Evolutionary conservation across 2,888 invertebrate genomes (phyloP).

Genomic region (Anagyrus pseudococci): DNA sequence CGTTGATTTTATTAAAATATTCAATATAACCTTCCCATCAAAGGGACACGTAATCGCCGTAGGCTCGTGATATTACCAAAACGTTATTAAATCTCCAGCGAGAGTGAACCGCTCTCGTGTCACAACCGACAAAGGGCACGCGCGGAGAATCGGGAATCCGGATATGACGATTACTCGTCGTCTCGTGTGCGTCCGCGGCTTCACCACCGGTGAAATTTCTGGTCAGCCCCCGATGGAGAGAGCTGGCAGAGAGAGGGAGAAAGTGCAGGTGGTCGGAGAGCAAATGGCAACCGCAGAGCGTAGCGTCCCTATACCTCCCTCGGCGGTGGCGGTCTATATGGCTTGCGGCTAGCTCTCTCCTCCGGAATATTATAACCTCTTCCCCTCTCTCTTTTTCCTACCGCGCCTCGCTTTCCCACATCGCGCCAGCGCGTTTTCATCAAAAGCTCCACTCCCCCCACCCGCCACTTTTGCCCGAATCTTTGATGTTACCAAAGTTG

Average conservation of each 20-base stretch:
- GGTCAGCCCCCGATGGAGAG: not conserved
- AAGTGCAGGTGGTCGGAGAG: conserved; percentile 23
- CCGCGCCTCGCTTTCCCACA: not conserved
- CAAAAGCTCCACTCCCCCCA: too few relatives aligned
- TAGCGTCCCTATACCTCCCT: too few relatives aligned
- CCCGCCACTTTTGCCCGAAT: too few relatives aligned
- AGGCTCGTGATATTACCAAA: too few relatives aligned
- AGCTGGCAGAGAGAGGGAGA: conserved; percentile 11
- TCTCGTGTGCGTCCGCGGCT: not conserved
- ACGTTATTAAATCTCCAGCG: too few relatives aligned
- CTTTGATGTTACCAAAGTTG: conserved; percentile 26
- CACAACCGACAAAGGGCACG: too few relatives aligned
- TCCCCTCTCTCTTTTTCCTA: not conserved
- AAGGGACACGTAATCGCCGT: too few relatives aligned
- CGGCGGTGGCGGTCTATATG: conserved; percentile 12
- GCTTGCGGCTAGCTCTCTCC: conserved; percentile 30
- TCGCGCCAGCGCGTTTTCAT: conserved; percentile 5
- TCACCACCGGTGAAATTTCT: conserved; percentile 23
- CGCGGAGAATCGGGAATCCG: not conserved
- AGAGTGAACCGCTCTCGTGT: too few relatives aligned
- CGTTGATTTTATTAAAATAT: too few relatives aligned
- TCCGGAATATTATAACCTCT: not conserved
- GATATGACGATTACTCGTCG: conserved; percentile 18
- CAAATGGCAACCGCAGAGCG: conserved; percentile 21
- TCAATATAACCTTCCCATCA: too few relatives aligned